Evolutionary conservation across 2,888 invertebrate genomes (phyloP).

Genomic region (Oxytorus armatus): DNA sequence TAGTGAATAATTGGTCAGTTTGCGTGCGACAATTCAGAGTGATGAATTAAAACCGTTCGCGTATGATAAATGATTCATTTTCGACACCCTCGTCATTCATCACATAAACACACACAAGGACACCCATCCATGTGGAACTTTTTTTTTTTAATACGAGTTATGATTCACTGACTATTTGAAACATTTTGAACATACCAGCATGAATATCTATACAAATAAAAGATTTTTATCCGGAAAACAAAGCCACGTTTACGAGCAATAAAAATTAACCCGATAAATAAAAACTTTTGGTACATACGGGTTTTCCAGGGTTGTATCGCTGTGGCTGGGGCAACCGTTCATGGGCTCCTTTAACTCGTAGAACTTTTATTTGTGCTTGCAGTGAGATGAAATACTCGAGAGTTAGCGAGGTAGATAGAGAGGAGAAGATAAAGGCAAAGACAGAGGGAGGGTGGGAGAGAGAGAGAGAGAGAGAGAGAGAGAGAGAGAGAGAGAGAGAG

Average conservation of each 20-base stretch:
- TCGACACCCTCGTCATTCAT: too few species aligned
- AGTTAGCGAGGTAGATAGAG: conserved; percentile 2
- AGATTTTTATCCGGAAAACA: too few species aligned
- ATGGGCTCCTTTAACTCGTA: neutral
- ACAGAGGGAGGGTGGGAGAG: neutral
- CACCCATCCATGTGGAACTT: too few species aligned
- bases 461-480: conserved; percentile 11
- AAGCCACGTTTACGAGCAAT: neutral
- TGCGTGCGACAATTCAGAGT: too few species aligned
- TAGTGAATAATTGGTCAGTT: too few species aligned
- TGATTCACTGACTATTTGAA: too few species aligned
- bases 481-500: conserved; percentile 6
- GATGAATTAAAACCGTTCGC: too few species aligned
- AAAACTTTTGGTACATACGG: conserved; percentile 30
- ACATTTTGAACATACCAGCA: neutral
- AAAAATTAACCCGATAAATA: neutral
- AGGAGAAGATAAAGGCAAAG: neutral
- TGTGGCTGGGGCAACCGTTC: conserved; percentile 12
- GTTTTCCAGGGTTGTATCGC: neutral
- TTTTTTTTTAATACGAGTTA: too few species aligned
- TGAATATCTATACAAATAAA: too few species aligned
- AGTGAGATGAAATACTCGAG: conserved; percentile 12
- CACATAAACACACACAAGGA: too few species aligned
- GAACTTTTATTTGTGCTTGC: conserved; percentile 52
- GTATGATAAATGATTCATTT: too few species aligned